A percentile compares a stretch with the other conserved stretches of the same genome.
Evolutionary conservation across 2,888 invertebrate species (phyloP).

Genomic region (Spisula subtruncata): DNA sequence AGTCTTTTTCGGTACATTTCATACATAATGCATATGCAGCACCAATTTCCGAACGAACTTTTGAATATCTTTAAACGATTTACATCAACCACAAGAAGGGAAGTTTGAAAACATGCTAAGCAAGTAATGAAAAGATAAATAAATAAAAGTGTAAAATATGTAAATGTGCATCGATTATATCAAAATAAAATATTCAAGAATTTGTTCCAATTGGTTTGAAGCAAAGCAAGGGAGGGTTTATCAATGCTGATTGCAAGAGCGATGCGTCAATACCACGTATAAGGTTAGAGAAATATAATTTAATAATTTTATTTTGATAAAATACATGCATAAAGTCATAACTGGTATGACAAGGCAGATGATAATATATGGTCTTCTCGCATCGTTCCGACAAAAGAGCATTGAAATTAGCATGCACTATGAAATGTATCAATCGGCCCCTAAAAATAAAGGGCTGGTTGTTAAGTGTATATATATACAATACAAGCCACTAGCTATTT

Average conservation of each 20-base stretch:
- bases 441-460: neutral
- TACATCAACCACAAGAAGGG: neutral
- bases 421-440: conserved; percentile 2
- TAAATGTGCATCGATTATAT: neutral
- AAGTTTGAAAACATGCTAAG: conserved; percentile 6
- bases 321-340: too few species aligned
- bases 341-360: neutral
- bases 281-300: too few species aligned
- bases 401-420: neutral
- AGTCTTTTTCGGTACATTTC: neutral
- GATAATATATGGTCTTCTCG: neutral
- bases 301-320: too few species aligned
- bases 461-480: conserved; percentile 66
- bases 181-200: neutral
- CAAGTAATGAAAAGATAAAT: neutral
- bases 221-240: neutral
- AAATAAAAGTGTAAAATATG: neutral
- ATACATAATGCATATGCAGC: neutral
- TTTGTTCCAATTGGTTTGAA: neutral
- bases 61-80: neutral
- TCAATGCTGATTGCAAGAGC: neutral
- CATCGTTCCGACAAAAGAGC: neutral
- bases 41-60: neutral
- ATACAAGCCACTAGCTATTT: neutral
- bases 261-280: neutral